Evolutionary conservation across 2,113 vertebrate species (phyloP).

Genomic region (Pandion haliaetus): DNA sequence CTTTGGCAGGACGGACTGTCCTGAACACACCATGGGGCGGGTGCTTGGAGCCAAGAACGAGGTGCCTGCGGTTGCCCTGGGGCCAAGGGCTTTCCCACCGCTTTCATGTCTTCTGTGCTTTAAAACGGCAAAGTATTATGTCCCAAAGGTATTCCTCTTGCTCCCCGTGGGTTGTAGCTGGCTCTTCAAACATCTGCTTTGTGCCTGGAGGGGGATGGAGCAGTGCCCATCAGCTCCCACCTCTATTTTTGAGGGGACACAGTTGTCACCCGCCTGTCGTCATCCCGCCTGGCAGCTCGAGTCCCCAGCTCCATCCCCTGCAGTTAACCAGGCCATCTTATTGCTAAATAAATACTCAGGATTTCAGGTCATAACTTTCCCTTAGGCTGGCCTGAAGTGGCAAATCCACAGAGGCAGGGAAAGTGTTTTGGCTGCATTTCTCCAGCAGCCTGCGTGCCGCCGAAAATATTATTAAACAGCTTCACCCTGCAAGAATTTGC

Average conservation of each 20-base stretch:
- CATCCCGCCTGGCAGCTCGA: neutral
- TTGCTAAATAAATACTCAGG: neutral
- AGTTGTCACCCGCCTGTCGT: accelerated
- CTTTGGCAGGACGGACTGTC: neutral
- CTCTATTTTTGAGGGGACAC: neutral
- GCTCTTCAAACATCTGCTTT: neutral
- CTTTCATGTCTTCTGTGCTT: neutral
- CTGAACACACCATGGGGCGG: neutral
- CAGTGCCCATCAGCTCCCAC: neutral
- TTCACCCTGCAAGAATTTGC: slow-evolving; percentile 25
- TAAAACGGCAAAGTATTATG: neutral
- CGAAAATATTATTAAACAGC: slow-evolving; percentile 62
- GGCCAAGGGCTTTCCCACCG: neutral
- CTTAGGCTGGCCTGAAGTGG: neutral
- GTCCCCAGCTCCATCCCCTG: neutral
- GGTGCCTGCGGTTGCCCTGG: neutral
- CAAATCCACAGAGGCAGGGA: neutral
- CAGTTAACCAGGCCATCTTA: neutral
- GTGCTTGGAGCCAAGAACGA: neutral
- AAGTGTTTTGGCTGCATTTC: slow-evolving; percentile 12
- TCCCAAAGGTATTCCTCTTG: neutral
- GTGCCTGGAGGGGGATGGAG: neutral
- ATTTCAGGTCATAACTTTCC: neutral
- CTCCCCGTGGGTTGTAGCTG: neutral
- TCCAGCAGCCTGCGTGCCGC: slow-evolving; percentile 40